Conservation (phyloP, 1,140 invertebrate species). For the Ceratitis capitata region DNA sequence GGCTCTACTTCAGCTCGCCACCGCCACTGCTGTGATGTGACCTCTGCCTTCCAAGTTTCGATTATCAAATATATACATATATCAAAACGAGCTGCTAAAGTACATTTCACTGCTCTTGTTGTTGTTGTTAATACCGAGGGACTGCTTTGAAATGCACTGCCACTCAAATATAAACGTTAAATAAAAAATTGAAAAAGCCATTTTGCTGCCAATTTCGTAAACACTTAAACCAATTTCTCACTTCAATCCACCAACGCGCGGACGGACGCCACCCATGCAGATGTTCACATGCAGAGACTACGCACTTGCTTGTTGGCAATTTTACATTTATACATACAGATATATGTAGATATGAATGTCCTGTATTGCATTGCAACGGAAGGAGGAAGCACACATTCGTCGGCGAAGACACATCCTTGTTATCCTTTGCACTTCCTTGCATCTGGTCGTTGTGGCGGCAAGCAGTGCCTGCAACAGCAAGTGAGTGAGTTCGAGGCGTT, state of each 20-base stretch:
- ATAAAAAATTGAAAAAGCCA: slow-evolving; percentile 64
- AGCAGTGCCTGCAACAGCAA: not conserved
- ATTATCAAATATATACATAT: not conserved
- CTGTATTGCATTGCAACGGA: slow-evolving; percentile 43
- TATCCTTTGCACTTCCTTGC: slow-evolving; percentile 40
- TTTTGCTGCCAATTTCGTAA: slow-evolving; percentile 66
- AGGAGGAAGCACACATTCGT: slow-evolving; percentile 43
- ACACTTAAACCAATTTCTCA: slow-evolving; percentile 66
- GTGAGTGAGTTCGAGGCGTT: not conserved
- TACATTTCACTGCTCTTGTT: not conserved
- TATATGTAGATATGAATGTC: no score
- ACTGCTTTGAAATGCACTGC: slow-evolving; percentile 41
- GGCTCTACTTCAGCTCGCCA: not conserved
- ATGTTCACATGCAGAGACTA: slow-evolving; percentile 46
- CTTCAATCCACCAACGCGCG: slow-evolving; percentile 58
- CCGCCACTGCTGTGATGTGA: not conserved
- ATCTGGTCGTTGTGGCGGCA: slow-evolving; percentile 1
- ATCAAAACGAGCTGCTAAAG: not conserved
- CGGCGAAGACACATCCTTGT: slow-evolving; percentile 40
- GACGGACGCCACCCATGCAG: slow-evolving; percentile 10
- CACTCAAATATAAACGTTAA: slow-evolving; percentile 56
- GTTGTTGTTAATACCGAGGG: not conserved
- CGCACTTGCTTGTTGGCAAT: slow-evolving; percentile 40
- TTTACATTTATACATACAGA: slow-evolving; percentile 43
- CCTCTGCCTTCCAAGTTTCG: not conserved